Base-by-base conservation (phyloP, 1,140 invertebrate genomes). In the Lineus longissimus region DNA sequence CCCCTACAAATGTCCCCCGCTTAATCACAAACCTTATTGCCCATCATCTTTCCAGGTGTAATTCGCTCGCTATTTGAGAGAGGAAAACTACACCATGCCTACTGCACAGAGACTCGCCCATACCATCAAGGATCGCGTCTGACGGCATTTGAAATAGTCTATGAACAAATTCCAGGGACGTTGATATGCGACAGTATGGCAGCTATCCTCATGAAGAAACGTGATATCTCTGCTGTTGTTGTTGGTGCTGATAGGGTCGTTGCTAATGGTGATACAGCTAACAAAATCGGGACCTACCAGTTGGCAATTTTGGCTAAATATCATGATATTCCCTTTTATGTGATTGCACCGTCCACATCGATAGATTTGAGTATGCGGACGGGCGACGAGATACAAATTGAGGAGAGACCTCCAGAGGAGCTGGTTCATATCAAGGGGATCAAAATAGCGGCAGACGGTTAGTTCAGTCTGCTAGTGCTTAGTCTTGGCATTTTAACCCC, bases 201-300 rank as follows among this genome's bases (percentile, higher is more conserved):
- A 0, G 91, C 93, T 31, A 89, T 90, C 19, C 82, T 97, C 15
- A 93, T 99, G 90, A 87, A 90, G 72, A 84, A 86, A 15, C 70
- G 80, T 56, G 70, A 76, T 27, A 76, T 88, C 31, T 76, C 84
- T 59, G 85, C 85, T 7, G 80, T 87, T 23, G 70, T 86, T n/a
- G 77, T 79, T 41, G 79, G 80, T 30, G 78, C 78, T 41, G 77
- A 83, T 67, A 65, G 80, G 45, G 91, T 97, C 29, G 93, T 91
- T 17, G 86, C 88, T 1, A 99, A 99, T 84, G 97, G 97, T 1
- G 97, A 99, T 80, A 98, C 96, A 1, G 97, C 96, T 0, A 99
- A 99, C 79, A 99, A 99, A 88, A 97, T 99, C 78, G 97, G 97
- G 67, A 99, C 97, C 22, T 99, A 97, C 25, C 78, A 90, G 88